Percentiles rank a stretch among this genome's conserved stretches.
These are phyloP conservation scores for Volucella bombylans DNA, from an alignment of 2,888 invertebrate species.

Conservation along the genomic window DNA sequence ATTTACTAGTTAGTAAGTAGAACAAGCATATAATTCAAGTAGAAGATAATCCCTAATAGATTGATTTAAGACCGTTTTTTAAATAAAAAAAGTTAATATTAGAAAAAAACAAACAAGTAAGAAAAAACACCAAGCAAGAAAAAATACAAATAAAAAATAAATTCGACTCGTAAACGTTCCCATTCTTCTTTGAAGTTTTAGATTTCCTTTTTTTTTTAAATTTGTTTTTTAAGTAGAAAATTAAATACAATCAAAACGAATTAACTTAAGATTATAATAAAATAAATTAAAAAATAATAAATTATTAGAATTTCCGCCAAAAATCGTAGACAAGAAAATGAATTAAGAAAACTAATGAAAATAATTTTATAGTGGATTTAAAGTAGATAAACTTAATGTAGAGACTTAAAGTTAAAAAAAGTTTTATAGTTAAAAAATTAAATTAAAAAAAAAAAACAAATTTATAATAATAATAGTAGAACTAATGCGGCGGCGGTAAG, in stretches of 20 bases:
- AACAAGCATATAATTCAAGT: conserved; percentile 37
- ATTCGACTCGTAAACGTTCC: conserved; percentile 54
- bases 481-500: conserved; percentile 21
- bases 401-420: conserved; percentile 62
- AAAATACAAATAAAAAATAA: conserved; percentile 34
- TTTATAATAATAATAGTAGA: conserved; percentile 11
- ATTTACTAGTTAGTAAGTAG: conserved; percentile 11
- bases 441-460: conserved; percentile 12
- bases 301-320: conserved; percentile 64
- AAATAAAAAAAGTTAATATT: conserved; percentile 27
- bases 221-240: conserved; percentile 53
- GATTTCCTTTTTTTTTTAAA: conserved; percentile 29
- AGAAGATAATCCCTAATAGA: conserved; percentile 49
- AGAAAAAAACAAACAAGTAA: conserved; percentile 53
- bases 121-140: conserved; percentile 52
- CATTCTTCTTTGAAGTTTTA: conserved; percentile 2
- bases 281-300: conserved; percentile 34
- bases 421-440: conserved; percentile 47
- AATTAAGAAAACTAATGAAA: conserved; percentile 46
- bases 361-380: conserved; percentile 67
- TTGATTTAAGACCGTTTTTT: conserved; percentile 32
- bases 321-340: conserved; percentile 52
- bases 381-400: conserved; percentile 70
- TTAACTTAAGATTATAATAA: conserved; percentile 55
- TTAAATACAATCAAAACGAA: conserved; percentile 71